Percentiles rank a stretch among this genome's conserved stretches.
Evolutionary conservation across 2,888 invertebrate species (phyloP).

Genomic region (Ochropleura plecta): DNA sequence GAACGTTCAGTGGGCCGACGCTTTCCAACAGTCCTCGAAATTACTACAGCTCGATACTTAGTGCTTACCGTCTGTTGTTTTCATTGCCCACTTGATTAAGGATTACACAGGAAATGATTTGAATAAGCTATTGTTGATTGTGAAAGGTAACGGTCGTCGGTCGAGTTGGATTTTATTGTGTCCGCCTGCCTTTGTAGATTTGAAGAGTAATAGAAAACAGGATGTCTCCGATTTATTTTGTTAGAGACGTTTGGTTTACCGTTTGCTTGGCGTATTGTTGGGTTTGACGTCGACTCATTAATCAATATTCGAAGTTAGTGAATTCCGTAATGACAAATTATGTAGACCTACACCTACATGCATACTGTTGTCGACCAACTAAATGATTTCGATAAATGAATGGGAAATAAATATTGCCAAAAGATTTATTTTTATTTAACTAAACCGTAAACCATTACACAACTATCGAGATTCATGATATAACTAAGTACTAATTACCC

Average conservation of each 20-base stretch:
- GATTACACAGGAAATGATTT: constrained; percentile 68
- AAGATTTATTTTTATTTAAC: not conserved
- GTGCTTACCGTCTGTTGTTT: constrained; percentile 67
- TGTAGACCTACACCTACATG: too few species aligned
- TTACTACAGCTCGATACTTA: constrained; percentile 77
- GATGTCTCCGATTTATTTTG: constrained; percentile 61
- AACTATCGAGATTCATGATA: too few species aligned
- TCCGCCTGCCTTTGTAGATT: constrained; percentile 51
- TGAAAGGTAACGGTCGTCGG: constrained; percentile 63
- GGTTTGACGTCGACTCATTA: constrained; percentile 32
- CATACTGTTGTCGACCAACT: not conserved
- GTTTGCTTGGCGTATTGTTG: constrained; percentile 45
- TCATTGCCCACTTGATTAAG: constrained; percentile 70
- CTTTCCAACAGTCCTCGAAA: constrained; percentile 84
- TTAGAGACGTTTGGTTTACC: constrained; percentile 33
- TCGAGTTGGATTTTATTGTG: constrained; percentile 56
- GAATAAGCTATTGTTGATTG: constrained; percentile 66
- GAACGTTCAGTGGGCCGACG: constrained; percentile 85
- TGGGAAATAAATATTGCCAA: not conserved
- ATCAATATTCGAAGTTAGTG: constrained; percentile 21
- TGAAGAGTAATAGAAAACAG: constrained; percentile 57
- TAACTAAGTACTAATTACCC: not conserved
- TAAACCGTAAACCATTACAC: too few species aligned
- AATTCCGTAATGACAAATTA: constrained; percentile 15
- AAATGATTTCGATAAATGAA: not conserved